phyloP scores from a whole-genome alignment of 2,797 vertebrate genomes.

The Darevskia mixta region DNA sequence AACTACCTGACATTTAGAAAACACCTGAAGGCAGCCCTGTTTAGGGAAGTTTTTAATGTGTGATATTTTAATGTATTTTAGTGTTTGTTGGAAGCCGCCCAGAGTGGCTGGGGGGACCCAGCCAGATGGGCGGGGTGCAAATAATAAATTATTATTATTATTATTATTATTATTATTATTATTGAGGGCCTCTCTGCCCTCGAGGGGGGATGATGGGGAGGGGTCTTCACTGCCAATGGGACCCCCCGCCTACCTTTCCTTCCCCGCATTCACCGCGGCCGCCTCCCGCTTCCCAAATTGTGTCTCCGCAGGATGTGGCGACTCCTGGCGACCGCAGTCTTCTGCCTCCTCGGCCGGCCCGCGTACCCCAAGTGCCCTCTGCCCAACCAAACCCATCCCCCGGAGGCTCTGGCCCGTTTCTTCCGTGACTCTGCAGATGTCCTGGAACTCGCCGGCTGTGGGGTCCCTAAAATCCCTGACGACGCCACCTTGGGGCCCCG shows the following conservation, averaged over 20 bases:
- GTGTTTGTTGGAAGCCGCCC: too few species aligned
- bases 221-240: not conserved
- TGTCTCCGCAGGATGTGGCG: conserved; percentile 36
- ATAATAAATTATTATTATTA: too few species aligned
- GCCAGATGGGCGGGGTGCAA: too few species aligned
- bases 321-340: not conserved
- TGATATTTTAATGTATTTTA: too few species aligned
- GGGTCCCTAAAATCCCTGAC: rapidly evolving
- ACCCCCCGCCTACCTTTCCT: not conserved
- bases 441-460: not conserved
- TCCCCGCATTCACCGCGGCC: not conserved
- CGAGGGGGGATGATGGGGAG: too few species aligned
- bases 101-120: too few species aligned
- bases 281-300: not conserved
- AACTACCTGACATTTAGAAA: too few species aligned
- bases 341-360: not conserved
- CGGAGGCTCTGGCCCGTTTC: not conserved
- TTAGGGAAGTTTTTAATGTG: too few species aligned
- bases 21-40: too few species aligned
- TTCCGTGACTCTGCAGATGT: not conserved
- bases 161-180: too few species aligned
- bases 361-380: rapidly evolving
- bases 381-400: rapidly evolving
- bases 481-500: rapidly evolving
- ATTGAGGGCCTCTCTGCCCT: too few species aligned